Conservation (phyloP, 2,888 invertebrate species). For the Lepidochrysops patricia region DNA sequence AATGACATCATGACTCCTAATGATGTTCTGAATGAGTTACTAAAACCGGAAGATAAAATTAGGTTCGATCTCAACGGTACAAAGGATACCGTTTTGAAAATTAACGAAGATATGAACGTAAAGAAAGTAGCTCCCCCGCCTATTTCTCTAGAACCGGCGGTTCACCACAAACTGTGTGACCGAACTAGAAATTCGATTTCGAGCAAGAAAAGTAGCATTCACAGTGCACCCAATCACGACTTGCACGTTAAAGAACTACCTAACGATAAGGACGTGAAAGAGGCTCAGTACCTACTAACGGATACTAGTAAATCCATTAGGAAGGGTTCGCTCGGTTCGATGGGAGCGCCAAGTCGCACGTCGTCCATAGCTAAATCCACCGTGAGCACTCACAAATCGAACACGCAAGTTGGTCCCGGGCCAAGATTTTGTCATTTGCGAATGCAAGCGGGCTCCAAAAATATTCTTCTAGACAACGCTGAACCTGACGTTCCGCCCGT, state of each 20-base stretch:
- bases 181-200: slow-evolving; percentile 59
- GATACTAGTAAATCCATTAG: slow-evolving; percentile 39
- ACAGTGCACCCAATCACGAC: slow-evolving; percentile 51
- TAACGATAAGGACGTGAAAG: slow-evolving; percentile 41
- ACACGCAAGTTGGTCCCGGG: slow-evolving; percentile 72
- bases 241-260: slow-evolving; percentile 43
- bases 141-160: slow-evolving; percentile 58
- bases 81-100: slow-evolving; percentile 33
- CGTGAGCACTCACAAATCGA: slow-evolving; percentile 66
- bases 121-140: slow-evolving; percentile 31
- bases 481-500: slow-evolving; percentile 82
- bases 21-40: slow-evolving; percentile 32
- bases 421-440: slow-evolving; percentile 85
- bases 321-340: slow-evolving; percentile 62
- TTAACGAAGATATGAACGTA: slow-evolving; percentile 39
- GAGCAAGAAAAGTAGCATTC: slow-evolving; percentile 59
- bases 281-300: slow-evolving; percentile 34
- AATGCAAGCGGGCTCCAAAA: slow-evolving; percentile 85
- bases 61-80: slow-evolving; percentile 31
- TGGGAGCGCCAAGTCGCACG: slow-evolving; percentile 61
- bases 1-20: slow-evolving; percentile 35
- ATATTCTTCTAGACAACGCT: slow-evolving; percentile 85
- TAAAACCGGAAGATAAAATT: slow-evolving; percentile 35
- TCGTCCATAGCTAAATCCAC: slow-evolving; percentile 68
- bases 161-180: slow-evolving; percentile 78